A percentile compares a stretch with the other conserved stretches of the same genome.
These are phyloP conservation scores for Phragmatobia fuliginosa DNA, from an alignment of 2,888 invertebrate species.

Conservation along the genomic window DNA sequence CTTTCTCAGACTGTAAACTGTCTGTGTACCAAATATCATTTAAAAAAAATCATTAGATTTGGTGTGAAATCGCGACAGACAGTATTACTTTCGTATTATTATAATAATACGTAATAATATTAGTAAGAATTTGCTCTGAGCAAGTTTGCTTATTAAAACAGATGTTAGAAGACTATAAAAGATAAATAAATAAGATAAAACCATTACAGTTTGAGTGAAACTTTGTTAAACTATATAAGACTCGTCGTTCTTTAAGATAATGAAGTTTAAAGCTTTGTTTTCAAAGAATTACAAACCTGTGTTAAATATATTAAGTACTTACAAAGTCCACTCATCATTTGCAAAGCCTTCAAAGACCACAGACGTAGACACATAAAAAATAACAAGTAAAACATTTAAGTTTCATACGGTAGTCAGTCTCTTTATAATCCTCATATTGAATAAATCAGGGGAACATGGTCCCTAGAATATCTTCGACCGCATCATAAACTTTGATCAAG, in stretches of 20 bases:
- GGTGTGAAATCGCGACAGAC: too few relatives aligned
- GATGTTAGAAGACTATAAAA: not conserved
- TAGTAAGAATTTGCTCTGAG: not conserved
- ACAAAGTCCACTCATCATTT: not conserved
- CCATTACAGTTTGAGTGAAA: not conserved
- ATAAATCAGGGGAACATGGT: not conserved
- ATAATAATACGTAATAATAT: too few relatives aligned
- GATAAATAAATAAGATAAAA: not conserved
- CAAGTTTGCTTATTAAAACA: not conserved
- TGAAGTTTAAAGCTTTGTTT: not conserved
- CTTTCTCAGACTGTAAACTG: too few relatives aligned
- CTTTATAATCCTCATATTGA: not conserved
- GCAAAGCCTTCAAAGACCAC: too few relatives aligned
- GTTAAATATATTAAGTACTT: not conserved
- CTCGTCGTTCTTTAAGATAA: not conserved
- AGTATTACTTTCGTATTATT: too few relatives aligned
- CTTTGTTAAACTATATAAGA: not conserved
- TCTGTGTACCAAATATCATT: too few relatives aligned
- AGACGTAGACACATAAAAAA: too few relatives aligned
- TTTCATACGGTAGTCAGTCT: not conserved
- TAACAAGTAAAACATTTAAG: not conserved
- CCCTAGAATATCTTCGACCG: not conserved
- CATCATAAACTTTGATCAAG: slow-evolving; percentile 13
- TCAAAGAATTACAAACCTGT: not conserved
- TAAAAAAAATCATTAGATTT: too few relatives aligned